Conservation (phyloP, 2,797 vertebrate genomes). For the Nyctibius grandis region DNA sequence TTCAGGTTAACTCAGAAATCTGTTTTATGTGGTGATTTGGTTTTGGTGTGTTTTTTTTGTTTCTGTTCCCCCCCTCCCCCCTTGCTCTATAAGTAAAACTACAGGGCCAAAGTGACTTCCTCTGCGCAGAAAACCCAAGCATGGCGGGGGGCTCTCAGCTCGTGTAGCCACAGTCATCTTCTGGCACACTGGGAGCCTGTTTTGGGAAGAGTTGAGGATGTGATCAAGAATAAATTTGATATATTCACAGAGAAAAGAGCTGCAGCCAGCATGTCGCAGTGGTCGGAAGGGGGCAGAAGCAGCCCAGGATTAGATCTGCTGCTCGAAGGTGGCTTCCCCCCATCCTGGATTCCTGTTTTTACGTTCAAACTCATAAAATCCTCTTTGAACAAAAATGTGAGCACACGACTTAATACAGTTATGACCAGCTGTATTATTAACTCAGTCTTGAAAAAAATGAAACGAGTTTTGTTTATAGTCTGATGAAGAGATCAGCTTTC, state of each 20-base stretch:
- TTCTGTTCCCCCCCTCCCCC: rapidly evolving
- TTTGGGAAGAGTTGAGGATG: neutral
- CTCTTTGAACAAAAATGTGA: neutral
- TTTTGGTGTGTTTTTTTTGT: neutral
- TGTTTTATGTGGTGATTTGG: neutral
- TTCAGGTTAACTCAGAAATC: neutral
- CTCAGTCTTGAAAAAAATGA: neutral
- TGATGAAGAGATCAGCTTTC: neutral
- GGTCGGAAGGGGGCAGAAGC: conserved; percentile 54
- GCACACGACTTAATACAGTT: neutral
- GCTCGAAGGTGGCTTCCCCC: neutral
- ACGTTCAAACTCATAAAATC: neutral
- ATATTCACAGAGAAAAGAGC: rapidly evolving
- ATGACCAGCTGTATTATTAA: neutral
- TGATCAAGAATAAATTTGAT: neutral
- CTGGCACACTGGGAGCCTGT: neutral
- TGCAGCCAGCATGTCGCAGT: neutral
- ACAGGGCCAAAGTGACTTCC: neutral
- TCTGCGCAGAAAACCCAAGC: neutral
- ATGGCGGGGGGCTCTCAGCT: neutral
- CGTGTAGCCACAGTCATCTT: neutral
- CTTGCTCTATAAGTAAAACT: neutral
- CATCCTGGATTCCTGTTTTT: neutral
- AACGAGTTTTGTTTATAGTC: neutral
- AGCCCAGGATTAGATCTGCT: neutral